These are phyloP conservation scores for Conopomorpha cramerella DNA, from an alignment of 1,140 invertebrate genomes.

Conservation along the genomic window DNA sequence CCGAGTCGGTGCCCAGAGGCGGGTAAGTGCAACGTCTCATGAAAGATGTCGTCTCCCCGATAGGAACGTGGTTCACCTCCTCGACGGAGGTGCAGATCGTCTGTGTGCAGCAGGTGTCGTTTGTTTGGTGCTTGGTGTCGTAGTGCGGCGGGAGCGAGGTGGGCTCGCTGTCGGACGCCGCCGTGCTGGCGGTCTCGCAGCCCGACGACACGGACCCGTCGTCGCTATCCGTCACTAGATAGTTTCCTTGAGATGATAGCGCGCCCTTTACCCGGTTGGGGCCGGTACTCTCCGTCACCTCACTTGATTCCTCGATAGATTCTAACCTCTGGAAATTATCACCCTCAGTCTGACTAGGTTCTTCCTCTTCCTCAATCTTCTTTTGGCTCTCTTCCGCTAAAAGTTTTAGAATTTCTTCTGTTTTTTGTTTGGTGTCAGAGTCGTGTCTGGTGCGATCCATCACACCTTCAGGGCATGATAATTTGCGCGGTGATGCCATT, in stretches of 20 bases:
- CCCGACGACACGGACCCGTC: conserved; percentile 77
- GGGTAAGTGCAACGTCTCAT: conserved; percentile 50
- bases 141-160: conserved; percentile 46
- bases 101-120: conserved; percentile 4
- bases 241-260: conserved; percentile 41
- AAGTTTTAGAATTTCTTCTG: conserved; percentile 4
- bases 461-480: conserved; percentile 42
- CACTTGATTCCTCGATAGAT: conserved; percentile 37
- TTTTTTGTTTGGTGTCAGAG: conserved; percentile 25
- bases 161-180: conserved; percentile 58
- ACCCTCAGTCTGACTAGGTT: conserved; percentile 45
- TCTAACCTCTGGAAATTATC: conserved; percentile 37
- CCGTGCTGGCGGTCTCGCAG: conserved; percentile 78
- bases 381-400: neutral
- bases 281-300: conserved; percentile 20
- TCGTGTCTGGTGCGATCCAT: conserved; percentile 27
- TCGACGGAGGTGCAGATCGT: conserved; percentile 13
- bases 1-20: conserved; percentile 21
- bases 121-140: conserved; percentile 33
- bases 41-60: conserved; percentile 46
- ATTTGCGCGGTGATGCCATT: conserved; percentile 37
- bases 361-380: conserved; percentile 25
- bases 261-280: conserved; percentile 10
- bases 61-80: conserved; percentile 50
- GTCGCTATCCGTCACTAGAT: conserved; percentile 65